Conservation (phyloP, 2,113 vertebrate genomes). For the Tragelaphus strepsiceros region DNA sequence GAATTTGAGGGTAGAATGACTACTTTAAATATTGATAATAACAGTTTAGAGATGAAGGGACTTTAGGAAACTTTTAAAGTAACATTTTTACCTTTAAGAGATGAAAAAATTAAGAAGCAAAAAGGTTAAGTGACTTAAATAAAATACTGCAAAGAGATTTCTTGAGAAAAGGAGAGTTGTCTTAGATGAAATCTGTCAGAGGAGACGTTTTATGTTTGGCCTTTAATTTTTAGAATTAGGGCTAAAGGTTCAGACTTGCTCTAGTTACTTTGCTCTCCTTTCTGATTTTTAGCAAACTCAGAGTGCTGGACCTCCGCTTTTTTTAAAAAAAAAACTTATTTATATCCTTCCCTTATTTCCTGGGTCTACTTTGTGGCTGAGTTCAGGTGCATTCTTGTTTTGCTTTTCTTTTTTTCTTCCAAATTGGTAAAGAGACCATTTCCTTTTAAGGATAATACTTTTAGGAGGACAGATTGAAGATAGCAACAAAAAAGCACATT, state of each 20-base stretch:
- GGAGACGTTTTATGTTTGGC: not conserved
- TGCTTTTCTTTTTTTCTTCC: not conserved
- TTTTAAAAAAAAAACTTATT: not conserved
- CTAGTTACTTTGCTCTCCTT: not conserved
- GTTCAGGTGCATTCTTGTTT: not conserved
- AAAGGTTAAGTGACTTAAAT: not conserved
- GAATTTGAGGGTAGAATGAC: not conserved
- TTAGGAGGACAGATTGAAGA: not conserved
- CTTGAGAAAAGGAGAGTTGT: not conserved
- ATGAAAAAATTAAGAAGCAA: not conserved
- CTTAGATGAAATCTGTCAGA: not conserved
- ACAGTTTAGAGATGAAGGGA: not conserved
- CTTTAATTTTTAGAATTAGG: not conserved
- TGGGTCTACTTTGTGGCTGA: not conserved
- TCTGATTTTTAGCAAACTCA: not conserved
- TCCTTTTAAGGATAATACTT: not conserved
- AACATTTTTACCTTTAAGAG: not conserved
- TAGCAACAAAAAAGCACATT: not conserved
- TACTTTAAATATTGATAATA: not conserved
- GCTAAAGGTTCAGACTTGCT: not conserved
- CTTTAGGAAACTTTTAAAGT: not conserved
- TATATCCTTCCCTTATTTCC: not conserved
- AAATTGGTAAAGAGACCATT: not conserved
- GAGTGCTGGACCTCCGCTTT: not conserved
- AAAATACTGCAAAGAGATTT: not conserved